These are phyloP conservation scores for Adela reaumurella DNA, from an alignment of 2,888 invertebrate species.

Conservation along the genomic window DNA sequence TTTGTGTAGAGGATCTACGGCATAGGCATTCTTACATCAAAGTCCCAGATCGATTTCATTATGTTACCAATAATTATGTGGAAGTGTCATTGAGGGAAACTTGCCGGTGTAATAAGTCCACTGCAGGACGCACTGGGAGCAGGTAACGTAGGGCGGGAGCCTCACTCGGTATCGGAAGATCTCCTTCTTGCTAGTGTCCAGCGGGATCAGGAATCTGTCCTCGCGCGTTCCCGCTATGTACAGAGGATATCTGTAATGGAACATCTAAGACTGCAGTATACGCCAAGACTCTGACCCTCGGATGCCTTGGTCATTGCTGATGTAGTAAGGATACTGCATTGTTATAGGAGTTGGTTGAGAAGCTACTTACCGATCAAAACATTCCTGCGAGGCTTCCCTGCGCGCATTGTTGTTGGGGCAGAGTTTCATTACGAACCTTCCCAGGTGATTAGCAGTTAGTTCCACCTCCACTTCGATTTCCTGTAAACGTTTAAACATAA, in stretches of 20 bases:
- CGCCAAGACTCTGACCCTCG: too few species aligned
- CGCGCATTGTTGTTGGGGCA: slow-evolving; percentile 83
- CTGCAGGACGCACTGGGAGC: slow-evolving; percentile 87
- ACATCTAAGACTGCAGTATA: not conserved
- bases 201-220: slow-evolving; percentile 67
- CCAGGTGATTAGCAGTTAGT: slow-evolving; percentile 86
- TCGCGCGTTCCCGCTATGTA: slow-evolving; percentile 70
- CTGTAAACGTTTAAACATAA: slow-evolving; percentile 28
- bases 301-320: too few species aligned
- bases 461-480: slow-evolving; percentile 84
- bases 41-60: too few species aligned
- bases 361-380: slow-evolving; percentile 70
- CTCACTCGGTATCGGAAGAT: slow-evolving; percentile 67
- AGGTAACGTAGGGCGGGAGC: slow-evolving; percentile 78
- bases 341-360: too few species aligned
- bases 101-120: slow-evolving; percentile 87
- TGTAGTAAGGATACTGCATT: too few species aligned
- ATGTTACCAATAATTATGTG: too few species aligned
- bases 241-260: slow-evolving; percentile 62
- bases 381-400: slow-evolving; percentile 75
- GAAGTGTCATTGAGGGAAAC: too few species aligned
- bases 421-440: slow-evolving; percentile 78
- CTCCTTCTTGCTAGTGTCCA: slow-evolving; percentile 66
- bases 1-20: too few species aligned
- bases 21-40: too few species aligned